Base-by-base conservation (phyloP, 2,113 vertebrate genomes). In the Globicephala melas region DNA sequence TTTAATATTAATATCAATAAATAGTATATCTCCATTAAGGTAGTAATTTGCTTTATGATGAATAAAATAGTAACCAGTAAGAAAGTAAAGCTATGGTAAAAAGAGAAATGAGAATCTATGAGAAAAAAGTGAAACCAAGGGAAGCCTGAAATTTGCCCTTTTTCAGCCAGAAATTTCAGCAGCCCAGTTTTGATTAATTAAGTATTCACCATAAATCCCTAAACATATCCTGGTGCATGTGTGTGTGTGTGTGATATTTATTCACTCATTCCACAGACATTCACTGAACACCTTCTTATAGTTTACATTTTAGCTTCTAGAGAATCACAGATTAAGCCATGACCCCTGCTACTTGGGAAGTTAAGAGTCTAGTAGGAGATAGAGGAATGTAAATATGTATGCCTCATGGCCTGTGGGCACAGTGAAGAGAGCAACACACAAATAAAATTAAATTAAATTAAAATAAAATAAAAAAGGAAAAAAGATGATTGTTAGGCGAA, bases 341-440 rank as follows among this genome's bases (percentile, higher is more conserved):
- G 38, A 10, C 1, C 36, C 60, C 2, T 12, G 41, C 26, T 38
- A 4, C 18, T 5, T 2, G 13, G 62, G 5, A n/a, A 58, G 33
- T 5, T 23, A 31, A 33, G 31, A 28, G 18, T 44, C 62, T 26
- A 8, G 18, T 8, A 47, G 62, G 2, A 44, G 36, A 21, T 3
- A 3, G 62, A 68, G 65, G 4, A 33, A 11, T n/a, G 25, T 11
- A n/a, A 55, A 63, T 21, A 28, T 4, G 0, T 11, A 2, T 4
- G 3, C 14, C 58, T 17, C 33, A 8, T 3, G 6, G 33, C 47
- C 12, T 38, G 0, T 5, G n/a, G 58, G 31, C 26, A 8, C 50
- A n/a, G 10, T 6, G 2, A 28, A 14, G 60, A 44, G 8, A 44
- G 2, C 26, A 21, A 33, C 25, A 60, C 50, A 60, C 15, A 68